Percentiles rank a stretch among this genome's conserved stretches.
phyloP scores from a whole-genome alignment of 2,113 vertebrate species.

The Xenus cinereus region DNA sequence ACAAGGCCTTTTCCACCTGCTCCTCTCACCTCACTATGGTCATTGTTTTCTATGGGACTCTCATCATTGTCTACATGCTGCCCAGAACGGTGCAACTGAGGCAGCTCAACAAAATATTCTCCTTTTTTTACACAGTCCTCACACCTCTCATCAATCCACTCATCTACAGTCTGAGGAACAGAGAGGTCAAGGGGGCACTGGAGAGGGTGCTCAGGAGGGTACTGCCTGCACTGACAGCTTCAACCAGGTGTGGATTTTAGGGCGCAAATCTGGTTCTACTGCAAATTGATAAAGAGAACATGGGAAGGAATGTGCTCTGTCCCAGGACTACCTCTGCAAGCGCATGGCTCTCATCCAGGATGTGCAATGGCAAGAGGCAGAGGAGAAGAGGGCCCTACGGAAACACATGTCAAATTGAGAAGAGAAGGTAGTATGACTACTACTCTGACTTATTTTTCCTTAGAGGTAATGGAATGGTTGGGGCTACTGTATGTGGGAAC shows the following conservation, averaged over 20 bases:
- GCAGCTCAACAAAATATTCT: background rate
- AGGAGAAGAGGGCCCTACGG: background rate
- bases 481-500: background rate
- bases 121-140: background rate
- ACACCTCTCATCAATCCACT: slow-evolving; percentile 16
- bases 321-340: background rate
- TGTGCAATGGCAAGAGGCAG: background rate
- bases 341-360: background rate
- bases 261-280: background rate
- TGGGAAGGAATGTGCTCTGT: background rate
- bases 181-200: background rate
- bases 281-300: background rate
- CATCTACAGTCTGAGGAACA: slow-evolving; percentile 20
- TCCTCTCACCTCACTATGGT: background rate
- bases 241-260: background rate
- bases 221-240: background rate
- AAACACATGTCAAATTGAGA: background rate
- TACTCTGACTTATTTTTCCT: background rate
- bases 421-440: background rate
- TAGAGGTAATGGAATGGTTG: background rate
- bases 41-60: background rate
- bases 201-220: background rate
- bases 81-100: background rate
- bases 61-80: slow-evolving; percentile 4
- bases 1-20: slow-evolving; percentile 16